These are phyloP conservation scores for Ethmia dodecea DNA, from an alignment of 2,888 invertebrate genomes.

Conservation along the genomic window DNA sequence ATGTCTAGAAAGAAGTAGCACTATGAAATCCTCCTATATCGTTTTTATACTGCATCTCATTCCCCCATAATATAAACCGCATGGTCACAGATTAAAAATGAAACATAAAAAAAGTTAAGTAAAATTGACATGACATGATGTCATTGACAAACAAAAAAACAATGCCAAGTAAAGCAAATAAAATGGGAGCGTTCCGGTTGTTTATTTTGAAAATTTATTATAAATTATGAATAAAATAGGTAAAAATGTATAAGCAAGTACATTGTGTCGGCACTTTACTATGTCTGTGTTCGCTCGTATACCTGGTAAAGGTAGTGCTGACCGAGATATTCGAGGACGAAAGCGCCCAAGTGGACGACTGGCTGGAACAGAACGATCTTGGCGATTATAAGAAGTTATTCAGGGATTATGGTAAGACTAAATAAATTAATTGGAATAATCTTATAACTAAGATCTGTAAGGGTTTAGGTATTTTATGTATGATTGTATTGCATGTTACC, in stretches of 20 bases:
- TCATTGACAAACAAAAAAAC: too few relatives aligned
- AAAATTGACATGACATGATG: too few relatives aligned
- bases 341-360: conserved; percentile 81
- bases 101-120: too few relatives aligned
- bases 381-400: conserved; percentile 83
- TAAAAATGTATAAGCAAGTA: conserved; percentile 53
- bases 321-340: conserved; percentile 71
- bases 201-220: conserved; percentile 22
- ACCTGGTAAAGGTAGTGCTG: conserved; percentile 49
- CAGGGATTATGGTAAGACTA: conserved; percentile 83
- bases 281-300: conserved; percentile 51
- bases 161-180: too few relatives aligned
- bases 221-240: conserved; percentile 43
- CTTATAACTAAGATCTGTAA: too few relatives aligned
- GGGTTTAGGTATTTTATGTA: too few relatives aligned
- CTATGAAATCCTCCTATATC: too few relatives aligned
- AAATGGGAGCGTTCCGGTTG: conserved; percentile 19
- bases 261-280: conserved; percentile 49
- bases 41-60: too few relatives aligned
- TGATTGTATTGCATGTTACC: too few relatives aligned
- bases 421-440: neutral
- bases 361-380: conserved; percentile 86
- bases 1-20: too few relatives aligned
- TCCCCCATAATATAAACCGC: too few relatives aligned
- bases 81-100: too few relatives aligned